These are phyloP conservation scores for Anthophora plumipes DNA, from an alignment of 2,888 invertebrate species.

Conservation along the genomic window DNA sequence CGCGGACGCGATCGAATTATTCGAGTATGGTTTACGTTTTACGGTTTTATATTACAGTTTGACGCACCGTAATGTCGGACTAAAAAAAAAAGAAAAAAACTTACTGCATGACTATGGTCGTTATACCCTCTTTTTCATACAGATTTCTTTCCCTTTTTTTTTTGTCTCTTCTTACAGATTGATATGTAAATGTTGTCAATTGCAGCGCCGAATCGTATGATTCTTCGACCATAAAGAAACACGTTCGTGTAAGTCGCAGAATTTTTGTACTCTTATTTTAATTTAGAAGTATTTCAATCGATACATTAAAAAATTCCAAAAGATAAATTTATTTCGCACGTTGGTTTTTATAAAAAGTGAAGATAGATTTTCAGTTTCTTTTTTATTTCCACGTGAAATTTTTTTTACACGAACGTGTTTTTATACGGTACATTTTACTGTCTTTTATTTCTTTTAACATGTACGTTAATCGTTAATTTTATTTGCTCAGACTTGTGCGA, in stretches of 20 bases:
- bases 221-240: conserved; percentile 9
- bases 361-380: too few species aligned
- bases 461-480: conserved; percentile 30
- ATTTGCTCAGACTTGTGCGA: conserved; percentile 51
- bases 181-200: conserved; percentile 10
- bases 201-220: conserved; percentile 31
- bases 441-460: conserved; percentile 15
- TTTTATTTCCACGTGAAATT: not conserved
- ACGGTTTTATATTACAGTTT: conserved; percentile 23
- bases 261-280: not conserved
- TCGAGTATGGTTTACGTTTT: conserved; percentile 25
- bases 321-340: not conserved
- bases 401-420: conserved; percentile 27
- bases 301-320: not conserved
- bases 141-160: not conserved
- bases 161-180: not conserved
- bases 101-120: conserved; percentile 18
- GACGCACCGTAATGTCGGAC: conserved; percentile 39
- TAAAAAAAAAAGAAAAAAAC: too few species aligned
- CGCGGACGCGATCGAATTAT: conserved; percentile 11
- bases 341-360: too few species aligned
- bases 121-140: not conserved
- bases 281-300: not conserved
- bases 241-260: conserved; percentile 26
- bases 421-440: not conserved